Evolutionary conservation across 1,140 invertebrate genomes (phyloP).

Genomic region (Cotesia typhae): DNA sequence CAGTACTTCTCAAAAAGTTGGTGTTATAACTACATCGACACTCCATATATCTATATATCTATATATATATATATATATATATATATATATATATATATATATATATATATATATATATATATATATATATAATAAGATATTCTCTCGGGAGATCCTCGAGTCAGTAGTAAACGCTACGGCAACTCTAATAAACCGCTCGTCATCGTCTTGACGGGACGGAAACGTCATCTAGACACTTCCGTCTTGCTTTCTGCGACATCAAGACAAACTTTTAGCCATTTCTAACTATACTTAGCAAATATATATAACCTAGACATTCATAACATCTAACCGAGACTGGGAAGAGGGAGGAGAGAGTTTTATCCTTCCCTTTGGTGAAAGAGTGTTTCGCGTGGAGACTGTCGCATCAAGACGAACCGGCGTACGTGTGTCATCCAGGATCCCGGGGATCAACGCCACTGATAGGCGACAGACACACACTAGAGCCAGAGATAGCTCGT

Average conservation of each 20-base stretch:
- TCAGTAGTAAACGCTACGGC: neutral
- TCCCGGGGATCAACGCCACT: slow-evolving; percentile 26
- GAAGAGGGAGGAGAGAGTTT: neutral
- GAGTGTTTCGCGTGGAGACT: slow-evolving; percentile 11
- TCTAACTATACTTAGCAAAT: no score
- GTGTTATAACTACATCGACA: no score
- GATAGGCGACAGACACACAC: no score
- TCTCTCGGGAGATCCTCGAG: slow-evolving; percentile 6
- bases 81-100: no score
- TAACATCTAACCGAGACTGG: neutral
- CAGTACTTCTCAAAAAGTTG: no score
- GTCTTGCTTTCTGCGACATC: slow-evolving; percentile 15
- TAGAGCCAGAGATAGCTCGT: no score
- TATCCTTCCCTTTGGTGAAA: neutral
- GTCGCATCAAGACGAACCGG: neutral
- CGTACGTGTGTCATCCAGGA: slow-evolving; percentile 31
- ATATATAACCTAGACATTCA: neutral
- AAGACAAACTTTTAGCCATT: slow-evolving; percentile 16
- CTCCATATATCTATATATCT: no score
- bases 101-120: no score
- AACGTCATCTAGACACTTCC: slow-evolving; percentile 28
- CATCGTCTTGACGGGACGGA: slow-evolving; percentile 28
- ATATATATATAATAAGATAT: neutral
- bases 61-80: no score
- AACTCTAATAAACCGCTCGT: slow-evolving; percentile 34